Percentiles rank a stretch among this genome's conserved stretches.
These are phyloP conservation scores for Oscheius sp. DNA, from an alignment of 2,888 invertebrate genomes.

Conservation along the genomic window DNA sequence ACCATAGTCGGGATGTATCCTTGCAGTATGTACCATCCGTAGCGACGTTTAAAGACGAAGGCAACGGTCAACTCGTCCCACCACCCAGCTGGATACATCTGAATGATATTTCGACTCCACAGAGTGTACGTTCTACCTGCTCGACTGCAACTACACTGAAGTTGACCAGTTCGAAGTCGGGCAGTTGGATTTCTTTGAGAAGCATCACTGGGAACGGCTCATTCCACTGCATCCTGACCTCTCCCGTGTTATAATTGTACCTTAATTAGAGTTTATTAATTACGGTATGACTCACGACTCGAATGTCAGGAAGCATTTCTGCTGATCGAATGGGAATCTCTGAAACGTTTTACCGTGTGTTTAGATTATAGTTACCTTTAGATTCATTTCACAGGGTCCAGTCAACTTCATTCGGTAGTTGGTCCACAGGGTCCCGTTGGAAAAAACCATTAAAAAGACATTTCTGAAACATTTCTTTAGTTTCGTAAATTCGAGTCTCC, in stretches of 20 bases:
- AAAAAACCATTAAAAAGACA: constrained; percentile 72
- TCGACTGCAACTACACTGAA: constrained; percentile 72
- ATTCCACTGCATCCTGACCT: constrained; percentile 73
- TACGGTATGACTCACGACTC: constrained; percentile 63
- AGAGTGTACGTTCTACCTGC: constrained; percentile 49
- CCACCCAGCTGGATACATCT: constrained; percentile 73
- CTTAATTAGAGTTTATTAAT: constrained; percentile 35
- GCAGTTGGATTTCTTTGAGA: constrained; percentile 67
- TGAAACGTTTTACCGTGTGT: too few relatives aligned
- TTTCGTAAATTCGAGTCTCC: not conserved
- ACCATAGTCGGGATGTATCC: constrained; percentile 73
- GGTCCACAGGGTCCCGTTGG: constrained; percentile 72
- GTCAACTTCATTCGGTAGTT: constrained; percentile 73
- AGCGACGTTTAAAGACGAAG: constrained; percentile 72
- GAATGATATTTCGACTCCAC: constrained; percentile 4
- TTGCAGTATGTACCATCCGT: constrained; percentile 73
- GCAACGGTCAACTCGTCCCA: constrained; percentile 73
- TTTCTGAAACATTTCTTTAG: constrained; percentile 54
- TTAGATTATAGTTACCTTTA: constrained; percentile 42
- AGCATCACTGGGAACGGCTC: constrained; percentile 68
- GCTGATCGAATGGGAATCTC: constrained; percentile 68
- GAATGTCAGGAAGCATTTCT: constrained; percentile 72
- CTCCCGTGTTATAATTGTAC: constrained; percentile 73
- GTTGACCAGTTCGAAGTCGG: constrained; percentile 72
- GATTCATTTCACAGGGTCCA: constrained; percentile 73